phyloP scores from a whole-genome alignment of 2,113 vertebrate genomes.

The Oryzias melastigma region DNA sequence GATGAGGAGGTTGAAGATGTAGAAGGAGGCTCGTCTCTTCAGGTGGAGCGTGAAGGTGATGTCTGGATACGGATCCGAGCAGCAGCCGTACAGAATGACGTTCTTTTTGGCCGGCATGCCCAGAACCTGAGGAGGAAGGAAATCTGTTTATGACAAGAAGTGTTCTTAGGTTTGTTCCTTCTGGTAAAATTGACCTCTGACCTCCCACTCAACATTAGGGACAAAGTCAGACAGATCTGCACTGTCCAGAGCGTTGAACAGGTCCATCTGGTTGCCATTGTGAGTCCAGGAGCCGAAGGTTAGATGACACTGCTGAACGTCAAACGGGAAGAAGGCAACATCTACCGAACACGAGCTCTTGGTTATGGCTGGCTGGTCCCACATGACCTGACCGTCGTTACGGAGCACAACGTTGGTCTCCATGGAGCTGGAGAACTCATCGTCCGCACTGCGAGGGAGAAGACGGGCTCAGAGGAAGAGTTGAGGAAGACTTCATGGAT shows the following conservation, averaged over 20 bases:
- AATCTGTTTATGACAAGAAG: not conserved
- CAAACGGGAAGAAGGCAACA: constrained; percentile 91
- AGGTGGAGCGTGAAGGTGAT: constrained; percentile 89
- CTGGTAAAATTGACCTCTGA: not conserved
- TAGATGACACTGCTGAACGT: constrained; percentile 84
- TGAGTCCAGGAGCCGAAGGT: constrained; percentile 95
- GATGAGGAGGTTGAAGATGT: constrained; percentile 92
- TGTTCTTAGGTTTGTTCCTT: fast-evolving
- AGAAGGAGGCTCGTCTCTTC: constrained; percentile 86
- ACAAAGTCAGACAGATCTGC: constrained; percentile 87
- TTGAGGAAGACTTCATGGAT: too few relatives aligned
- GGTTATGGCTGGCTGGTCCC: constrained; percentile 90
- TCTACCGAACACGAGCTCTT: constrained; percentile 92
- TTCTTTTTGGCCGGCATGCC: constrained; percentile 87
- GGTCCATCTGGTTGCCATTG: constrained; percentile 89
- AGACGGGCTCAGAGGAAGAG: too few relatives aligned
- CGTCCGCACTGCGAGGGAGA: constrained; percentile 75
- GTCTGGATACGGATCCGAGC: constrained; percentile 90
- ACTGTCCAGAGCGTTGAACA: constrained; percentile 72
- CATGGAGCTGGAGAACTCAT: constrained; percentile 82
- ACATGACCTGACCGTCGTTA: constrained; percentile 81
- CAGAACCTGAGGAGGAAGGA: constrained; percentile 64
- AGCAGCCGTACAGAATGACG: constrained; percentile 87
- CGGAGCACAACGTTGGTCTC: constrained; percentile 89
- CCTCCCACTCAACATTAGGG: constrained; percentile 85